Evolutionary conservation across 2,888 invertebrate genomes (phyloP), one percentile per base, ranked within the genome.

Genomic region (Lasioglossum oenotherae): DNA sequence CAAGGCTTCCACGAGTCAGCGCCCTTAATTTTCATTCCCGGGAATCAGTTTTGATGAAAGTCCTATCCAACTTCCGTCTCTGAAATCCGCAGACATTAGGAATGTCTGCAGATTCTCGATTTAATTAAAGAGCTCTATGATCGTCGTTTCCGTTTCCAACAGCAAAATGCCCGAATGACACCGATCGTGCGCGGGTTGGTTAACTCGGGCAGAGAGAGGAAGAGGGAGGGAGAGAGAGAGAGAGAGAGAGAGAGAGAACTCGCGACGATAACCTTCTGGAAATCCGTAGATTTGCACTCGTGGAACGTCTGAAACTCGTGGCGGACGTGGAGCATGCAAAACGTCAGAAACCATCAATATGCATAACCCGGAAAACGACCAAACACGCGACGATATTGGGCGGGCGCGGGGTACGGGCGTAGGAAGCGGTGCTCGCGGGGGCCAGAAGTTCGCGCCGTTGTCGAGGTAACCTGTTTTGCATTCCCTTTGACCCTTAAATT

Each of bases 401-500:
- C 46, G 46, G n/a, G 23, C 23, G 19, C 41, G 46, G 46, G 57
- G 23, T 35, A n/a, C 35, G 31, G 19, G 38, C 46, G 6, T 1
- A 16, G 67, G 2, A 46, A 23, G 38, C n/a, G 31, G 8, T 4
- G 19, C 23, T n/a, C 31, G 19, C 67, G 60, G 38, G 46, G 44
- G 60, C n/a, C 67, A 44, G 67, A 71, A 38, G 27, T 73, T 78
- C 12, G 44, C 46, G 78, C 71, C 41, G 78, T 81, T 81, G 77
- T 71, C 69, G 75, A 72, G 82, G 57, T 69, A 78, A 78, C 86
- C 87, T 90, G 91, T 93, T 94, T 91, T 93, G 91, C 93, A 94
- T 93, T 92, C 91, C 90, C 92, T 94, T 94, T 94, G 93, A 93
- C 93, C 93, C 93, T 93, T 93, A 93, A 94, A 94, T 94, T 92